These are phyloP conservation scores for Numida meleagris DNA, from an alignment of 2,113 vertebrate species.

Conservation along the genomic window DNA sequence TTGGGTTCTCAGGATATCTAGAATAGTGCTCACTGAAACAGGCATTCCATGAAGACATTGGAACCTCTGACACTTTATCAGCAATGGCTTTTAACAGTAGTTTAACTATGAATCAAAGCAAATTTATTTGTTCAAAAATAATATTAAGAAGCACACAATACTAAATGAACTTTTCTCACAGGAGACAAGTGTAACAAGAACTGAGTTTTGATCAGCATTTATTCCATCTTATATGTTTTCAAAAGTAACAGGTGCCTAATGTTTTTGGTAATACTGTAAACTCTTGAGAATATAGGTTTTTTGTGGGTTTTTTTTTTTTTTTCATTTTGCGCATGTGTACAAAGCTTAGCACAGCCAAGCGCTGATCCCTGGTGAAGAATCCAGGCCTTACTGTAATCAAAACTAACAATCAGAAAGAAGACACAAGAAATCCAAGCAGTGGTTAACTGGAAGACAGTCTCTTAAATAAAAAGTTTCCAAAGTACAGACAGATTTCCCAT, in stretches of 20 bases:
- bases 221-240: not conserved
- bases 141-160: not conserved
- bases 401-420: conserved; percentile 19
- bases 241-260: not conserved
- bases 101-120: not conserved
- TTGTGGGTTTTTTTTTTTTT: not conserved
- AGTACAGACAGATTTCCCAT: not conserved
- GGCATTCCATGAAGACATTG: not conserved
- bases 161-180: not conserved
- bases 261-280: not conserved
- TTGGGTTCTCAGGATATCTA: not conserved
- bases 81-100: not conserved
- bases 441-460: not conserved
- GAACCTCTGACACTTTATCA: not conserved
- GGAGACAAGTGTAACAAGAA: not conserved
- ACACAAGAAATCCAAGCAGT: conserved; percentile 36
- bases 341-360: not conserved
- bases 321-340: not conserved
- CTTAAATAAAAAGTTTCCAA: conserved; percentile 6
- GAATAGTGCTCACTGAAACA: not conserved
- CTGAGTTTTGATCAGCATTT: not conserved
- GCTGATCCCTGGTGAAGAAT: not conserved
- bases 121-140: not conserved
- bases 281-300: not conserved
- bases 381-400: not conserved